These are phyloP conservation scores for Listronotus oregonensis DNA, from an alignment of 1,140 invertebrate genomes.

Conservation along the genomic window DNA sequence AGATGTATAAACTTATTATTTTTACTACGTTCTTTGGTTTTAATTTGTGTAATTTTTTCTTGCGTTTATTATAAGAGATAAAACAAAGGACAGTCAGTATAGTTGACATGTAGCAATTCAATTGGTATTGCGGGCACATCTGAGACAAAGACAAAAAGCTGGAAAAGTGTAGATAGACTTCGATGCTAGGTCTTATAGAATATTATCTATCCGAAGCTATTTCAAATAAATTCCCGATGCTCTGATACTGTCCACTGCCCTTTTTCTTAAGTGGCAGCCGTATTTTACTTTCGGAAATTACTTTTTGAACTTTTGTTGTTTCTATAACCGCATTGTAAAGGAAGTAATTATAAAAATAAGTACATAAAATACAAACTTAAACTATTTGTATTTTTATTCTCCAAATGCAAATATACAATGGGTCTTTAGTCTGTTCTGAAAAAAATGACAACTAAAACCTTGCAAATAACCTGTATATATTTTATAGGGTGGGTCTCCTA, in stretches of 20 bases:
- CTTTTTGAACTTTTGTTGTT: conserved; percentile 13
- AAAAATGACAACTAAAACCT: too few species aligned
- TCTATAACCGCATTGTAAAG: too few species aligned
- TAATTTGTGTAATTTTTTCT: too few species aligned
- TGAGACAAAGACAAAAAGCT: conserved; percentile 18
- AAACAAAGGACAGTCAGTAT: conserved; percentile 10
- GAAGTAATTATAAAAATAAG: too few species aligned
- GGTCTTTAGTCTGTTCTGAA: too few species aligned
- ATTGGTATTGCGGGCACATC: conserved; percentile 18
- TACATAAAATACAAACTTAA: too few species aligned
- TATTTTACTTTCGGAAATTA: conserved; percentile 30
- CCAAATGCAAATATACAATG: too few species aligned
- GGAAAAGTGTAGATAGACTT: conserved; percentile 22
- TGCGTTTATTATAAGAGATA: neutral
- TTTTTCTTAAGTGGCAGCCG: conserved; percentile 12
- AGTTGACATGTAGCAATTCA: conserved; percentile 12
- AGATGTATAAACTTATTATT: too few species aligned
- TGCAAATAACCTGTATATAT: too few species aligned
- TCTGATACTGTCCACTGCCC: conserved; percentile 29
- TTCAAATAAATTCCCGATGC: conserved; percentile 28
- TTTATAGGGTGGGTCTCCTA: too few species aligned
- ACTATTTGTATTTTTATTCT: too few species aligned
- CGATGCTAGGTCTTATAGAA: conserved; percentile 27
- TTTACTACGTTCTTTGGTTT: too few species aligned
- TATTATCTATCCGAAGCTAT: conserved; percentile 24